Conservation (phyloP, 2,797 vertebrate species). For the Gymnopithys bicolor region DNA sequence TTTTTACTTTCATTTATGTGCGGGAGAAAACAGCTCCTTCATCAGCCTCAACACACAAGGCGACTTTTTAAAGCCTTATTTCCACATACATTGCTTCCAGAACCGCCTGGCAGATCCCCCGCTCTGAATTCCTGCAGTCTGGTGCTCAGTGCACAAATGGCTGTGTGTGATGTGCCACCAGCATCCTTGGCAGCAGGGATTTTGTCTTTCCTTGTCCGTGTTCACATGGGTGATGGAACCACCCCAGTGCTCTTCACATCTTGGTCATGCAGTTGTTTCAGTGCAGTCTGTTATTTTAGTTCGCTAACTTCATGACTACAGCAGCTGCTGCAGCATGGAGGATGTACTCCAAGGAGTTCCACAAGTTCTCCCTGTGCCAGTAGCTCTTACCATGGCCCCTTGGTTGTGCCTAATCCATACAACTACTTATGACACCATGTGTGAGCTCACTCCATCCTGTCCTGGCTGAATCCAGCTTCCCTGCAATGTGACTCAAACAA, state of each 20-base stretch:
- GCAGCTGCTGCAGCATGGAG: background rate
- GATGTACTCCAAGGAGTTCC: background rate
- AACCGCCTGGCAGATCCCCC: background rate
- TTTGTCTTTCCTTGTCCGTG: rapidly evolving
- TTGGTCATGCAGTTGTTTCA: rapidly evolving
- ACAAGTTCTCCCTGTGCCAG: rapidly evolving
- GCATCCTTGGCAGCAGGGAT: background rate
- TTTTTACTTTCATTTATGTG: slow-evolving; percentile 74
- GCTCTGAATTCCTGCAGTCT: background rate
- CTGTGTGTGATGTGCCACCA: rapidly evolving
- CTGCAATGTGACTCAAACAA: rapidly evolving
- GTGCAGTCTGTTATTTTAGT: rapidly evolving
- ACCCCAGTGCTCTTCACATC: rapidly evolving
- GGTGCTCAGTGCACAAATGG: background rate
- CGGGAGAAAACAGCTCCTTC: background rate
- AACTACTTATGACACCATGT: rapidly evolving
- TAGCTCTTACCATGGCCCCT: rapidly evolving
- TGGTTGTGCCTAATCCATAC: rapidly evolving
- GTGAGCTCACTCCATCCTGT: background rate
- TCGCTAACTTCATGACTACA: rapidly evolving
- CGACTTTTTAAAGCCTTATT: slow-evolving; percentile 58
- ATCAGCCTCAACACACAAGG: background rate
- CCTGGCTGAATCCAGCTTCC: background rate
- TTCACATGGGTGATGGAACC: rapidly evolving
- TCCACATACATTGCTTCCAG: slow-evolving; percentile 41